Evolutionary conservation across 1,140 invertebrate genomes (phyloP).

Genomic region (Aphelenchoides fujianensis): DNA sequence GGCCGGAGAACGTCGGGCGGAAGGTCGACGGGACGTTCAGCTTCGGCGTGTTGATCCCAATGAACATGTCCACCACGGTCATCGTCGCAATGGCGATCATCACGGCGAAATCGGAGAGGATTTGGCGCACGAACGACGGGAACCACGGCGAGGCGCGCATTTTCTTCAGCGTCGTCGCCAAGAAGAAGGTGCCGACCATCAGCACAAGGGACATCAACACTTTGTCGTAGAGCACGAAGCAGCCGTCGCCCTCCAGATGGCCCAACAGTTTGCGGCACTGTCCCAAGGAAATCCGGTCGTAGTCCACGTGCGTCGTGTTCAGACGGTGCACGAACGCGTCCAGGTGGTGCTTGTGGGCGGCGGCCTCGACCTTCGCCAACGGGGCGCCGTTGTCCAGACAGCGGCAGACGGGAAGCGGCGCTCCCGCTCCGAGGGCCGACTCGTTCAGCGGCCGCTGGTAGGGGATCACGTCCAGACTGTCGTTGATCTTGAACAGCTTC

Average conservation of each 20-base stretch:
- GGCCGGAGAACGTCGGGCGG: slow-evolving; percentile 72
- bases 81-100: slow-evolving; percentile 73
- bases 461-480: slow-evolving; percentile 40
- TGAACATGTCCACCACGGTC: slow-evolving; percentile 76
- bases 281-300: slow-evolving; percentile 34
- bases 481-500: slow-evolving; percentile 64
- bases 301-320: slow-evolving; percentile 3
- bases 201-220: slow-evolving; percentile 92
- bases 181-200: slow-evolving; percentile 76
- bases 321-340: slow-evolving; percentile 28
- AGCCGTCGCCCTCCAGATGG: slow-evolving; percentile 65
- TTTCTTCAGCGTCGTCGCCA: slow-evolving; percentile 63
- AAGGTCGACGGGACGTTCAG: slow-evolving; percentile 74
- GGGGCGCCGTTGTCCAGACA: slow-evolving; percentile 38
- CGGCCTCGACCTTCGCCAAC: slow-evolving; percentile 18
- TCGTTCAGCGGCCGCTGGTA: slow-evolving; percentile 9
- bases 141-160: slow-evolving; percentile 60
- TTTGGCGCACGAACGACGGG: slow-evolving; percentile 71
- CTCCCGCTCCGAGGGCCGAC: too few species aligned
- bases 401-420: slow-evolving; percentile 13
- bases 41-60: slow-evolving; percentile 88
- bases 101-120: slow-evolving; percentile 94
- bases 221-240: slow-evolving; percentile 80
- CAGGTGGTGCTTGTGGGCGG: slow-evolving; percentile 42
- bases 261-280: slow-evolving; percentile 59